Percentiles rank a stretch among this genome's conserved stretches.
phyloP scores from a whole-genome alignment of 2,113 vertebrate genomes.

The Microtus richardsoni region DNA sequence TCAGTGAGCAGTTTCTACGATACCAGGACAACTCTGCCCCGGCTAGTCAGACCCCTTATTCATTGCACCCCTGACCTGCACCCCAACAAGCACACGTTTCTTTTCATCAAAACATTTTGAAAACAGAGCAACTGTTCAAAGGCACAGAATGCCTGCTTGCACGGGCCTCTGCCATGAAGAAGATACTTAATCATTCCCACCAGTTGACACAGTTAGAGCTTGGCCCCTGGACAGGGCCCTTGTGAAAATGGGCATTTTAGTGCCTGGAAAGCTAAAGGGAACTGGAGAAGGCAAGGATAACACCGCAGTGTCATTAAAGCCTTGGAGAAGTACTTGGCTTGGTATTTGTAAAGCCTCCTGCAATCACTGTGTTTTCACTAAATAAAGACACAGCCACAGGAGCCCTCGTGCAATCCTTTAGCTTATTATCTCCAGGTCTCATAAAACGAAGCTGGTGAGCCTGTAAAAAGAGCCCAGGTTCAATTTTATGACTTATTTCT shows the following conservation, averaged over 20 bases:
- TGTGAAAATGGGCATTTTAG: background rate
- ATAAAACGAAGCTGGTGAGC: constrained; percentile 35
- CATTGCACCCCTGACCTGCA: background rate
- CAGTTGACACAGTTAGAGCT: background rate
- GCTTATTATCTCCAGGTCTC: constrained; percentile 36
- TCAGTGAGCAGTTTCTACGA: background rate
- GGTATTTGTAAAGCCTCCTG: background rate
- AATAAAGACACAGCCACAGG: background rate
- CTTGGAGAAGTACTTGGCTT: background rate
- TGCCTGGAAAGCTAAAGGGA: background rate
- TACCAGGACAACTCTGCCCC: background rate
- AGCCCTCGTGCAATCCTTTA: background rate
- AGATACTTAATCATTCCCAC: background rate
- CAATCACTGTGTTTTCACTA: constrained; percentile 32
- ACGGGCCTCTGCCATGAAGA: background rate
- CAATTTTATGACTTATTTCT: constrained; percentile 41
- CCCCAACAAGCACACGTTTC: background rate
- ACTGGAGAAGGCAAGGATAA: background rate
- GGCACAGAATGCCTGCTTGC: background rate
- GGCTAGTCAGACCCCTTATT: background rate
- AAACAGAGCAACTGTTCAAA: background rate
- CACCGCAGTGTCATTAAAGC: background rate
- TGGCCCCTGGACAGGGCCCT: background rate
- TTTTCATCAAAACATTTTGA: background rate
- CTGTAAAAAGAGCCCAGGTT: background rate